Evolutionary conservation across 2,797 vertebrate species (phyloP), one percentile per base, ranked within the genome.

Genomic region (Phylloscopus collybita): DNA sequence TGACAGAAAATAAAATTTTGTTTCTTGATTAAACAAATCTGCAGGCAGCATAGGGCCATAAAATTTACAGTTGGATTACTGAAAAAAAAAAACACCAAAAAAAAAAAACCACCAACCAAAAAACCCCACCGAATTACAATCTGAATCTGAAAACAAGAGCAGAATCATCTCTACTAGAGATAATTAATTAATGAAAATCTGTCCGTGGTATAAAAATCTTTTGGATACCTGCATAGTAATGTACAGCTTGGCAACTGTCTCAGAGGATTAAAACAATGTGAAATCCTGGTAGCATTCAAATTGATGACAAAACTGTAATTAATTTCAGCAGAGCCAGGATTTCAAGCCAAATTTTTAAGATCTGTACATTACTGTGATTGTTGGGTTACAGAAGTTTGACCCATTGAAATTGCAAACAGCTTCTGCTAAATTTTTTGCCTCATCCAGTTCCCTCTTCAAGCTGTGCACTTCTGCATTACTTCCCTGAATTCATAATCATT

Each of bases 1-100:
- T 95, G 49, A 9, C 45, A 50, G 85, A 85, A 79, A 92, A 88
- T 62, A 69, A 78, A 84, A 65, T 67, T 93, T 88, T 85, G 16
- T 81, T 90, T 86, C 76, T 86, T 82, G 66, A 69, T 94, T 80
- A 86, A 90, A 53, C 36, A 73, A 84, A 18, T 70, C 70, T 79
- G 54, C 40, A 84, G 66, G 47, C 40, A 85, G 44, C 26, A 30
- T n/a, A 61, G 44, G 54, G 26, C 40, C 26, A 34, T 11, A 51
- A 84, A 61, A 79, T 80, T 76, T 69, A 22, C 65, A 86, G 42
- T 2, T 13, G 16, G 6, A 18, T 64, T 83, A 23, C 57, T 79
- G 40, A 38, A 57, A 71, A 74, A 42, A 59, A 60, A 1, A 57
- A 71, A 34, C 34, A 34, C 7, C 34, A 34, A 34, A 34, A 34